phyloP scores from a whole-genome alignment of 2,888 invertebrate genomes.

The Tortrix viridana region DNA sequence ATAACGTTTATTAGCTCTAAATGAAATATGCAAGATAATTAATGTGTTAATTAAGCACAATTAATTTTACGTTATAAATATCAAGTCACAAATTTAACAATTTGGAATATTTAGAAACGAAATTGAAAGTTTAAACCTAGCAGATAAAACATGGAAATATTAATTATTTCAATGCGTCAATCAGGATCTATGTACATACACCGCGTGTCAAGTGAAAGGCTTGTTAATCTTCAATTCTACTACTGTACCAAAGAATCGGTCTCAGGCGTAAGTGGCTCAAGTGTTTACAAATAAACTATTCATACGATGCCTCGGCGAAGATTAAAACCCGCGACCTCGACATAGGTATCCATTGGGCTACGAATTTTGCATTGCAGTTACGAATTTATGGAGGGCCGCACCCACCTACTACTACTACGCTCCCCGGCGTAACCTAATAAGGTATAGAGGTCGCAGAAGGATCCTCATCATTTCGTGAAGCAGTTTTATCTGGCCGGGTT shows the following conservation, averaged over 20 bases:
- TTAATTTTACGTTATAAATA: too few relatives aligned
- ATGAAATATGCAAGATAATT: too few relatives aligned
- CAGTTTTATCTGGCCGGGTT: conserved; percentile 24
- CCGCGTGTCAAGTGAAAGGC: too few relatives aligned
- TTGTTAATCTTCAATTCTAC: not conserved
- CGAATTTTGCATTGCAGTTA: conserved; percentile 36
- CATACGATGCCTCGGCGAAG: conserved; percentile 7
- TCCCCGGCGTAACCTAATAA: conserved; percentile 30
- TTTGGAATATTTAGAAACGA: too few relatives aligned
- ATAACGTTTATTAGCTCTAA: conserved; percentile 1
- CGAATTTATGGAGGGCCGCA: conserved; percentile 33
- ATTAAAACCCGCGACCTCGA: conserved; percentile 26
- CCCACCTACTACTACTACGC: conserved; percentile 16
- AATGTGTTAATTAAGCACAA: too few relatives aligned
- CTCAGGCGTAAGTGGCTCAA: conserved; percentile 4
- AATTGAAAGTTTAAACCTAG: too few relatives aligned
- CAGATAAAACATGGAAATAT: too few relatives aligned
- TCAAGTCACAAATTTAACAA: too few relatives aligned
- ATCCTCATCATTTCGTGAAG: conserved; percentile 34
- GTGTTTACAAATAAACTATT: conserved; percentile 12
- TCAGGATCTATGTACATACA: too few relatives aligned
- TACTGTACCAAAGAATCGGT: not conserved
- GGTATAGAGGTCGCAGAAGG: conserved; percentile 8
- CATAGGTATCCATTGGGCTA: conserved; percentile 26
- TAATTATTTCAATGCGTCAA: too few relatives aligned